Evolutionary conservation across 1,140 invertebrate species (phyloP).

Genomic region (Colletes gigas): DNA sequence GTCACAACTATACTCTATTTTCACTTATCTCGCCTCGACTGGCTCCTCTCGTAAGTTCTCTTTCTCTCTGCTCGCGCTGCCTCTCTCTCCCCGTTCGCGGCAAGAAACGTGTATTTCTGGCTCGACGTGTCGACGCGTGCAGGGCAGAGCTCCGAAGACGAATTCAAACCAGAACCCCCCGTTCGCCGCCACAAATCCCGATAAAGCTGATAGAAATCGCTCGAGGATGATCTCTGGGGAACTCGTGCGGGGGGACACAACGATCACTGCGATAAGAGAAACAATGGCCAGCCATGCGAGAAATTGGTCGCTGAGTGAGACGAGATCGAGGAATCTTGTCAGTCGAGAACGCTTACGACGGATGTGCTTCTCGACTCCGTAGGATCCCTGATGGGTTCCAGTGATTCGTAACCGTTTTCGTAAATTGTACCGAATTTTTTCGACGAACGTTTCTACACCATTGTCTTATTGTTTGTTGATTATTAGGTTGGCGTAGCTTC

Average conservation of each 20-base stretch:
- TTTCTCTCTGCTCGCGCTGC: slow-evolving; percentile 2
- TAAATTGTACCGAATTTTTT: too few species aligned
- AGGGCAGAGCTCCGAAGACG: slow-evolving; percentile 13
- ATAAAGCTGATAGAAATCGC: slow-evolving; percentile 31
- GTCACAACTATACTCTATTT: slow-evolving; percentile 67
- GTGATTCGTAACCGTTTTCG: too few species aligned
- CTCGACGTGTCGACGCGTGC: slow-evolving; percentile 14
- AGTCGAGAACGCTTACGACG: not conserved
- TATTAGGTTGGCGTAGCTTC: too few species aligned
- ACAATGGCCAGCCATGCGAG: not conserved
- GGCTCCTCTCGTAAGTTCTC: slow-evolving; percentile 5
- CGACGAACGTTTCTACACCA: too few species aligned
- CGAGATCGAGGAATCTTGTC: not conserved
- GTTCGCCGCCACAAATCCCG: not conserved
- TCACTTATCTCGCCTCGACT: slow-evolving; percentile 59
- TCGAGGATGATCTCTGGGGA: not conserved
- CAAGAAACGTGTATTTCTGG: slow-evolving; percentile 54
- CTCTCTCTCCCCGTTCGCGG: slow-evolving; percentile 9
- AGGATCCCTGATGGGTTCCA: not conserved
- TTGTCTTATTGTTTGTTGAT: too few species aligned
- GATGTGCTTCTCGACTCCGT: not conserved
- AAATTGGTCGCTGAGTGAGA: not conserved
- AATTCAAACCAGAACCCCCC: slow-evolving; percentile 17
- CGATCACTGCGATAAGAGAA: not conserved
- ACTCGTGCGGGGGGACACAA: not conserved